Evolutionary conservation across 2,888 invertebrate genomes (phyloP).

Genomic region (Eristalinus aeneus): DNA sequence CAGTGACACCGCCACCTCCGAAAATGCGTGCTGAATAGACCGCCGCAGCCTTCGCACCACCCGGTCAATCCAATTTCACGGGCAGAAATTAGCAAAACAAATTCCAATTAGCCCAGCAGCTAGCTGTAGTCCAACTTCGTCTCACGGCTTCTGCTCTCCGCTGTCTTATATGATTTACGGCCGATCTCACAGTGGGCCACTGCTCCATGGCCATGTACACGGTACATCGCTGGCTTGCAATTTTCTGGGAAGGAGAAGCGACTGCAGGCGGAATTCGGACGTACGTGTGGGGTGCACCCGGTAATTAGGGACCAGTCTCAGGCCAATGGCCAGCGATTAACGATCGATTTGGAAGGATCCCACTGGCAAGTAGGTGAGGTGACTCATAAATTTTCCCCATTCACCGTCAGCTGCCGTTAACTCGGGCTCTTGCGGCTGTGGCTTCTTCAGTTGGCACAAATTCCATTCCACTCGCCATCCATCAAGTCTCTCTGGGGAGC

Average conservation of each 20-base stretch:
- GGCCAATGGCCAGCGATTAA: not conserved
- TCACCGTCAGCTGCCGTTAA: not conserved
- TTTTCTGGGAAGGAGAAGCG: not conserved
- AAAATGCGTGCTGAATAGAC: not conserved
- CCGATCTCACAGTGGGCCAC: not conserved
- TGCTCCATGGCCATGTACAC: not conserved
- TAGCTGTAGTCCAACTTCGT: not conserved
- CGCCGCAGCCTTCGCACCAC: not conserved
- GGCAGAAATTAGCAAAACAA: slow-evolving; percentile 14
- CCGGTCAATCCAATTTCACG: slow-evolving; percentile 11
- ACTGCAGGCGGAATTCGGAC: not conserved
- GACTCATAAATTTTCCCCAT: not conserved
- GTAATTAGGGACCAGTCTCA: too few relatives aligned
- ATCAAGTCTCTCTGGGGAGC: slow-evolving; percentile 13
- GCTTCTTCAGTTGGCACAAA: not conserved
- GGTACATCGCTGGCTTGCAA: not conserved
- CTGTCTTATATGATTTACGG: not conserved
- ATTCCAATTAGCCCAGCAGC: slow-evolving; percentile 13
- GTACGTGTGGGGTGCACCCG: not conserved
- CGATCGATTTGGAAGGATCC: not conserved
- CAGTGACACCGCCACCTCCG: not conserved
- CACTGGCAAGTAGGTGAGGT: not conserved
- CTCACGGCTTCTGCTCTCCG: not conserved
- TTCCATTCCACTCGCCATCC: slow-evolving; percentile 3
- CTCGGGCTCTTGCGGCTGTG: not conserved